These are phyloP conservation scores for Drosophila pseudoobscura DNA, from an alignment of 1,140 invertebrate species.

Conservation along the genomic window DNA sequence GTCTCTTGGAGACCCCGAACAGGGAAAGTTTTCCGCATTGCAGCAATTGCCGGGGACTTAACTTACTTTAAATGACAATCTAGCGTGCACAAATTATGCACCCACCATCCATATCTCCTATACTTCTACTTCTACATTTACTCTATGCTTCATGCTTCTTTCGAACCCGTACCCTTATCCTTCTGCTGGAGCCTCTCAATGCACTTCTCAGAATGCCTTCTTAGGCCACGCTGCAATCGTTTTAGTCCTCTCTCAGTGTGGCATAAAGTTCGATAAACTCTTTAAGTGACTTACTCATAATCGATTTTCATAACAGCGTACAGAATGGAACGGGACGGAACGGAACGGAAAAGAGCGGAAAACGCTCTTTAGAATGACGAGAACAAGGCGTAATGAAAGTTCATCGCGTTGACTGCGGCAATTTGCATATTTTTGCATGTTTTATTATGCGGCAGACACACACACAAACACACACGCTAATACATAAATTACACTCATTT, in stretches of 20 bases:
- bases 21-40: constrained; percentile 61
- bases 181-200: constrained; percentile 4
- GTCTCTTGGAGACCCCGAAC: constrained; percentile 22
- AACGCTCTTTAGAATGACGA: constrained; percentile 68
- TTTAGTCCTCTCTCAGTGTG: constrained; percentile 9
- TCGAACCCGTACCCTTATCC: neutral
- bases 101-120: neutral
- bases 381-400: constrained; percentile 63
- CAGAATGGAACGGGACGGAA: neutral
- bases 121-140: neutral
- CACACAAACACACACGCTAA: constrained; percentile 49
- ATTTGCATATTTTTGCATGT: constrained; percentile 81
- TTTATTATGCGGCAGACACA: constrained; percentile 65
- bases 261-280: constrained; percentile 69
- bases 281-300: constrained; percentile 58
- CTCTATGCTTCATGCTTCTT: no score
- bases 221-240: neutral
- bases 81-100: constrained; percentile 80
- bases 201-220: constrained; percentile 17
- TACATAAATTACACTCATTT: constrained; percentile 61
- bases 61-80: constrained; percentile 82
- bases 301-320: constrained; percentile 52
- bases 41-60: constrained; percentile 71
- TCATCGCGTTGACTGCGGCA: constrained; percentile 78
- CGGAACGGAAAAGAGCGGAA: constrained; percentile 33